phyloP scores from a whole-genome alignment of 2,113 vertebrate species.

The Entosphenus tridentatus region DNA sequence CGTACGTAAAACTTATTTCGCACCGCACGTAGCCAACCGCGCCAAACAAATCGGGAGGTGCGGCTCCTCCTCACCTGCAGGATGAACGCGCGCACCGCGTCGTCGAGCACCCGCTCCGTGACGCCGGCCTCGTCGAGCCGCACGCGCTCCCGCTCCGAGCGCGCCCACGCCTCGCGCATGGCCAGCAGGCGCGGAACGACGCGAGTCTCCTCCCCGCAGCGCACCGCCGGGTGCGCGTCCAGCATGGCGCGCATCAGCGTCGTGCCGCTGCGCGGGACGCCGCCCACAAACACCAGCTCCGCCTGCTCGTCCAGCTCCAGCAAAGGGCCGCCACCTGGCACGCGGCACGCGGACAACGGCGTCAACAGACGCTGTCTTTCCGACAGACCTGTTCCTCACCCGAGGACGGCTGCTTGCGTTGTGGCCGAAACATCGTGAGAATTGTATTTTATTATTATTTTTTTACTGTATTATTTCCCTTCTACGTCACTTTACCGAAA shows the following conservation, averaged over 20 bases:
- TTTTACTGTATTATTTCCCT: no score
- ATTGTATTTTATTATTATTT: no score
- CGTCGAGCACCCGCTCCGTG: constrained; percentile 39
- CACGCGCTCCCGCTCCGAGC: constrained; percentile 31
- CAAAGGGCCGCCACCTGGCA: no score
- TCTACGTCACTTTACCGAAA: no score
- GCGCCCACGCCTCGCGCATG: constrained; percentile 46
- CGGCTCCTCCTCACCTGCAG: constrained; percentile 27
- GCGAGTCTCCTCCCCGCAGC: constrained; percentile 56
- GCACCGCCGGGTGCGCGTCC: constrained; percentile 46
- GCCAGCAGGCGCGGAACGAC: constrained; percentile 50
- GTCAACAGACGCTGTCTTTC: no score
- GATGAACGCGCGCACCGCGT: constrained; percentile 45
- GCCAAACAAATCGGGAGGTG: no score
- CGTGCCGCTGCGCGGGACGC: constrained; percentile 51
- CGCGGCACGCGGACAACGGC: no score
- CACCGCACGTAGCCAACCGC: no score
- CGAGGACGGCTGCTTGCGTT: no score
- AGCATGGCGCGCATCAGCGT: constrained; percentile 61
- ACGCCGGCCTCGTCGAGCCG: constrained; percentile 38
- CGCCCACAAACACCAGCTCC: constrained; percentile 47
- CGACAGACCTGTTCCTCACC: no score
- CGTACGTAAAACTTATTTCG: no score
- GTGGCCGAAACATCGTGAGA: no score
- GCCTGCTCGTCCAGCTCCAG: constrained; percentile 21